Evolutionary conservation across 37 sponge, comb jelly and placozoan species (phyloP), one percentile per base, ranked within the genome.

Genomic region (Spongia lamella): DNA sequence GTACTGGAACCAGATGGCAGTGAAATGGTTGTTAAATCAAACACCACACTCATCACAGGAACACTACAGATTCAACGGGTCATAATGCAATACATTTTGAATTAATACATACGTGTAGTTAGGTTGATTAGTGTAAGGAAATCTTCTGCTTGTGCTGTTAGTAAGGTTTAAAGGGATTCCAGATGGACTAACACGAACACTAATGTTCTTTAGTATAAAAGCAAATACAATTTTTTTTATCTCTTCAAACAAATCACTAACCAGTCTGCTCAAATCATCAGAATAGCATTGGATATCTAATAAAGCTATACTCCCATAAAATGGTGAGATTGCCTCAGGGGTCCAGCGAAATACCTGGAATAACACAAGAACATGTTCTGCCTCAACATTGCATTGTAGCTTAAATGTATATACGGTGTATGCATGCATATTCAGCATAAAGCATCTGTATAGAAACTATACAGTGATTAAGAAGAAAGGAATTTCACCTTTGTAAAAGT

Each of bases 291-390:
- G 56, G 11, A n/a, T 16, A 55, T 56, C 59, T 31, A 57, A 57
- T 26, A 55, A 34, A 30, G 30, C 20, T 25, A 39, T 54, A 31
- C 31, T 19, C 19, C 15, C 56, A 30, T 56, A 30, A 1, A 22
- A 1, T 3, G 57, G 54, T 17, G 20, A 56, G n/a, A 85, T 43
- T 1, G 25, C 19, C 17, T 81, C 78, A 21, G 89, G 89, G 22
- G 71, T 74, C 89, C 89, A 88, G 0, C 60, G 22, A 30, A 67
- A 88, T 26, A 83, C 84, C 79, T 82, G 17, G 21, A n/a, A 39
- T 19, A 75, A 2, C 27, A 4, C 36, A 38, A 2, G 43, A 62
- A 43, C 17, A 19, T 1, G 24, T 3, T 24, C 52, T 7, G 25
- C 50, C 16, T 36, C 49, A 59, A 63, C 34, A n/a, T n/a, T n/a